A percentile compares a stretch with the other conserved stretches of the same genome.
These are phyloP conservation scores for Pteronura brasiliensis DNA, from an alignment of 2,113 vertebrate species.

Conservation along the genomic window DNA sequence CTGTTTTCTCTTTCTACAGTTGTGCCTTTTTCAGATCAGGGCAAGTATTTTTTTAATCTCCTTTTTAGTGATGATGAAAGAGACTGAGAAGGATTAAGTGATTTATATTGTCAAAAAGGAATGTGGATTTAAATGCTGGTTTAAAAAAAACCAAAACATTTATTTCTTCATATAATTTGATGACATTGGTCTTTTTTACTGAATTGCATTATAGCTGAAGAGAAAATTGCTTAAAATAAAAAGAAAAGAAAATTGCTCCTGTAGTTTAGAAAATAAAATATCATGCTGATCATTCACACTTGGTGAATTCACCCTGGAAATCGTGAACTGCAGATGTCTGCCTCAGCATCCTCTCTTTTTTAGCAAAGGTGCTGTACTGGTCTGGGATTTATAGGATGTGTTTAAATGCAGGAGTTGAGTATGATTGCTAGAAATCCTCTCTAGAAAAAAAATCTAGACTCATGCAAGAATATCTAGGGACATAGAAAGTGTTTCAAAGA, in stretches of 20 bases:
- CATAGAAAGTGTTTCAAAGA: background rate
- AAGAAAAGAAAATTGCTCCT: background rate
- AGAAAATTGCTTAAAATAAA: background rate
- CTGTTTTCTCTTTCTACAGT: background rate
- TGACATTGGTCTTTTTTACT: background rate
- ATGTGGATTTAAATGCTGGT: background rate
- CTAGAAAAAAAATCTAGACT: background rate
- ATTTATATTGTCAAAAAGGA: background rate
- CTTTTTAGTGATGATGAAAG: background rate
- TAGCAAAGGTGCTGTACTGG: background rate
- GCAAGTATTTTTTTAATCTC: background rate
- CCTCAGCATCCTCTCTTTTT: background rate
- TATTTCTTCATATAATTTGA: background rate
- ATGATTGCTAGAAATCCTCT: background rate
- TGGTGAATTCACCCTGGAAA: background rate
- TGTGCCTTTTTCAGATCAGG: background rate
- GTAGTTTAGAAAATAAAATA: background rate
- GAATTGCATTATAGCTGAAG: background rate
- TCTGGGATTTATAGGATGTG: background rate
- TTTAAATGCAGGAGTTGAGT: background rate
- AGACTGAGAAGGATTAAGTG: background rate
- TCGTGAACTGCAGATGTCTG: background rate
- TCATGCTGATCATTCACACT: background rate
- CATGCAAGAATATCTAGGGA: background rate
- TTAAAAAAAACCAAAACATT: background rate